phyloP scores from a whole-genome alignment of 1,140 invertebrate species.

The Heliconius eleuchia region DNA sequence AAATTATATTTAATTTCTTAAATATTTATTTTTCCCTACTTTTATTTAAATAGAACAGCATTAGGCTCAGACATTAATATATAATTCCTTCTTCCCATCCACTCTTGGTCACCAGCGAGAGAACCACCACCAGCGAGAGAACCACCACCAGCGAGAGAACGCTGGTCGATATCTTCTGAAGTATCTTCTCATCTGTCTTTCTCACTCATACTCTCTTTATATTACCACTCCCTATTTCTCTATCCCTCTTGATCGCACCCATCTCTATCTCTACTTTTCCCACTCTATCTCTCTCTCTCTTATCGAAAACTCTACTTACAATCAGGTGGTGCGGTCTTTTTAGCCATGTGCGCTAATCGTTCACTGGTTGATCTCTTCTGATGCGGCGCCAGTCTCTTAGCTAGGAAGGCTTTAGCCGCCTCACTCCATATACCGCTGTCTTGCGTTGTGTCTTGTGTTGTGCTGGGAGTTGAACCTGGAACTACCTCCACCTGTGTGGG shows the following conservation, averaged over 20 bases:
- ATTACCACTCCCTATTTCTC: background rate
- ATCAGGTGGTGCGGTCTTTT: conserved; percentile 49
- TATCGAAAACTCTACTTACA: conserved; percentile 39
- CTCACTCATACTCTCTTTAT: too few species aligned
- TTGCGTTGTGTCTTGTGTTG: background rate
- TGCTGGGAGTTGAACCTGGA: conserved; percentile 32
- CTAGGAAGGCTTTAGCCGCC: conserved; percentile 46
- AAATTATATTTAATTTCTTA: too few species aligned
- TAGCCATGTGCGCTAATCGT: conserved; percentile 55
- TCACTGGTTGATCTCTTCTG: conserved; percentile 50
- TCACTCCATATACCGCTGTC: conserved; percentile 41
- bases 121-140: too few species aligned
- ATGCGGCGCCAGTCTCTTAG: conserved; percentile 50
- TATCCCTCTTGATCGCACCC: background rate
- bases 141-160: background rate
- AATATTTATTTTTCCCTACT: too few species aligned
- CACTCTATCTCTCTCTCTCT: background rate
- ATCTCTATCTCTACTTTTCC: background rate
- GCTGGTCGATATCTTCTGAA: conserved; percentile 47
- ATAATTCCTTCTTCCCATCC: background rate
- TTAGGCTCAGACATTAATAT: too few species aligned
- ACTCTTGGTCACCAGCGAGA: conserved; percentile 37
- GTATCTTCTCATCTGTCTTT: too few species aligned
- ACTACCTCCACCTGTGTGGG: conserved; percentile 55
- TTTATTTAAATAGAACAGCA: too few species aligned